Evolutionary conservation across 92 coral and sea anemone genomes (phyloP), one percentile per base, ranked within the genome.

Genomic region (Meandrina meandrites): DNA sequence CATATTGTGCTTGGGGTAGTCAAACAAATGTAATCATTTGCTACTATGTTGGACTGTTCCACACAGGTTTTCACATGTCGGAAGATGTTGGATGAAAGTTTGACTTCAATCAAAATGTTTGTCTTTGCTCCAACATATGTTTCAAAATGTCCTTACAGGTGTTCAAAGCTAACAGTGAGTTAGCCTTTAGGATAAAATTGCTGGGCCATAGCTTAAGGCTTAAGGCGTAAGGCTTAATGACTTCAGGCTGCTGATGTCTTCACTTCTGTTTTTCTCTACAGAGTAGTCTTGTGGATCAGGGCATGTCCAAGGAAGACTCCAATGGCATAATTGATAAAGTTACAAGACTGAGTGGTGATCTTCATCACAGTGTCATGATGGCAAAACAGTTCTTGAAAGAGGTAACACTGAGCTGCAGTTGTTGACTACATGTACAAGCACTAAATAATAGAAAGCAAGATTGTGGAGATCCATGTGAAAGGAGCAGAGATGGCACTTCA

Each of bases 271-370:
- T 54, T 11, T 51, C n/a, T 67, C 36, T 54, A 70, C 86, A 94
- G 98, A 88, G 74, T 28, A 91, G 96, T 92, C 83, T 94, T 21
- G 73, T 79, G 32, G 89, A 54, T 50, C 98, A 94, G 78, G 90
- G 85, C 17, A 76, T 94, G 90, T 48, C 90, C 22, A 79, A 50
- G 0, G 86, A 91, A 18, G 94, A 93, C 62, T 48, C 88, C 37
- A 81, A 87, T 27, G 30, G 73, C 53, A 70, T 87, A 57, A 82
- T 94, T 35, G 93, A 87, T 64, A 87, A 84, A 80, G 84, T 91
- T 50, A 84, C 92, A 27, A 93, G 89, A 58, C 71, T 84, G 70
- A 91, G 92, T 86, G 91, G 89, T 19, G 87, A 92, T 75, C 79
- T 93, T 30, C 89, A 84, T 30, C 90, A 92, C 73, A 90, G 84